Evolutionary conservation across 2,113 vertebrate genomes (phyloP).

Genomic region (Marmota monax): DNA sequence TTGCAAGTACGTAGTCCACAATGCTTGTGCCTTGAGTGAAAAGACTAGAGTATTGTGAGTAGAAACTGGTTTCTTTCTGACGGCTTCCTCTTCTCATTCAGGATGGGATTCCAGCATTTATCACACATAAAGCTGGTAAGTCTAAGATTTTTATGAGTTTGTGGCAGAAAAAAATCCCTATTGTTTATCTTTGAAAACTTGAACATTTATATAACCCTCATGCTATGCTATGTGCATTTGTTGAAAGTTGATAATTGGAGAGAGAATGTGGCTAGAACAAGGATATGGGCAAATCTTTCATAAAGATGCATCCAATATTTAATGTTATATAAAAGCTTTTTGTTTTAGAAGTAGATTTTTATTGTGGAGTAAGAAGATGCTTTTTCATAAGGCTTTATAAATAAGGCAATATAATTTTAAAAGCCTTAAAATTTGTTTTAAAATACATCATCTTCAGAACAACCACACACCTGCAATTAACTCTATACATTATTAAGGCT

Average conservation of each 20-base stretch:
- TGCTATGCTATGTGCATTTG: neutral
- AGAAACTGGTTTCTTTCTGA: neutral
- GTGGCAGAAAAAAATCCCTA: neutral
- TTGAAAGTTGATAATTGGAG: neutral
- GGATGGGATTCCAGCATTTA: neutral
- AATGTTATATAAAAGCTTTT: neutral
- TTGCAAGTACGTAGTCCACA: neutral
- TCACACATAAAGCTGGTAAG: neutral
- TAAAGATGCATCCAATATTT: neutral
- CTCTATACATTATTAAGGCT: neutral
- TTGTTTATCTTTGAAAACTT: neutral
- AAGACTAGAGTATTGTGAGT: neutral
- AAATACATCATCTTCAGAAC: neutral
- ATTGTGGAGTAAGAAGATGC: neutral
- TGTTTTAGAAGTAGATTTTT: constrained; percentile 47
- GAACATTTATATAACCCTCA: neutral
- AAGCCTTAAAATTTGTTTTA: neutral
- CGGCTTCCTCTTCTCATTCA: neutral
- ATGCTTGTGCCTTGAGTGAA: neutral
- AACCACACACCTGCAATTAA: neutral
- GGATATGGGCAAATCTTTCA: neutral
- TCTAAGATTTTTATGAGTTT: neutral
- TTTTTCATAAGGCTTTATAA: neutral
- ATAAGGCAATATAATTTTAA: constrained; percentile 22
- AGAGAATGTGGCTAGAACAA: neutral